Percentiles rank a stretch among this genome's conserved stretches.
Evolutionary conservation across 1,140 invertebrate species (phyloP).

Genomic region (Cyclina sinensis): DNA sequence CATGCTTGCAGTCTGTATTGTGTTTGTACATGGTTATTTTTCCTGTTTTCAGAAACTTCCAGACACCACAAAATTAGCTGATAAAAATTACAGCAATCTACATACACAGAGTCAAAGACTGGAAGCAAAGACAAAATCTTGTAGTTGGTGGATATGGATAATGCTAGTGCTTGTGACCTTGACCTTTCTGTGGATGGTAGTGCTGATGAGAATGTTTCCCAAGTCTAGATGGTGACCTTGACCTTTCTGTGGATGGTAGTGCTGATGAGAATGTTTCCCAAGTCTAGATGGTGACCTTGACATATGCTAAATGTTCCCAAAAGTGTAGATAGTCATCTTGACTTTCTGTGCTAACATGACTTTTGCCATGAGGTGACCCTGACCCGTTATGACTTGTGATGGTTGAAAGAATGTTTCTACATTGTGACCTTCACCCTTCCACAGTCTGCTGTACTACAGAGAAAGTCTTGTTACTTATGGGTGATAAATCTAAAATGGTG

Average conservation of each 20-base stretch:
- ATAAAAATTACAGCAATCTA: conserved; percentile 92
- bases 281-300: conserved; percentile 15
- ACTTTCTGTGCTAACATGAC: too few species aligned
- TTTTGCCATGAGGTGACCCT: too few species aligned
- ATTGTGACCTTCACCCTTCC: too few species aligned
- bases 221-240: conserved; percentile 30
- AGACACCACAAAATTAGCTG: conserved; percentile 92
- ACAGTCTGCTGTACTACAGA: too few species aligned
- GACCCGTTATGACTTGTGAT: too few species aligned
- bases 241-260: conserved; percentile 89
- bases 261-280: conserved; percentile 91
- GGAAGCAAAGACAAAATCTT: conserved; percentile 94
- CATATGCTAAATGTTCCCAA: not conserved
- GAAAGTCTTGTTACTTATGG: too few species aligned
- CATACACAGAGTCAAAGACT: conserved; percentile 93
- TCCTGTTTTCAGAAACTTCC: conserved; percentile 90
- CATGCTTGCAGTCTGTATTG: too few species aligned
- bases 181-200: conserved; percentile 96
- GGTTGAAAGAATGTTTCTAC: too few species aligned
- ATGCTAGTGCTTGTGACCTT: conserved; percentile 94
- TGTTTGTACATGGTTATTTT: conserved; percentile 19
- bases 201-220: conserved; percentile 92
- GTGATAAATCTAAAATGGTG: too few species aligned
- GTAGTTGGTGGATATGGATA: conserved; percentile 97
- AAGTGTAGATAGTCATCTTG: too few species aligned